phyloP scores from a whole-genome alignment of 2,113 vertebrate species.

The Xiphophorus maculatus region DNA sequence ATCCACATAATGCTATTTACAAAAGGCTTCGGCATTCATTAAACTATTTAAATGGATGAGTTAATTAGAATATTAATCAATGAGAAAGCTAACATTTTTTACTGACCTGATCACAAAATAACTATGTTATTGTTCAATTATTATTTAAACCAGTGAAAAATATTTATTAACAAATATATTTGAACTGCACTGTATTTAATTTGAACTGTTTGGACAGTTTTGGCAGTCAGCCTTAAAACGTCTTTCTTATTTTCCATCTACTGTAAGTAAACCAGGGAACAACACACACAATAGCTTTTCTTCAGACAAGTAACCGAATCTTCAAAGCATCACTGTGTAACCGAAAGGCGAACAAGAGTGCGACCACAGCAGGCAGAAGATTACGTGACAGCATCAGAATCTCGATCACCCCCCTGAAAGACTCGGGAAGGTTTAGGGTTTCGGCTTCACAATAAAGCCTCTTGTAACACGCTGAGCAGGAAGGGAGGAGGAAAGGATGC shows the following conservation, averaged over 20 bases:
- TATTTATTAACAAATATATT: not conserved
- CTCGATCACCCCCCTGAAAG: conserved; percentile 38
- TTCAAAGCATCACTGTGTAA: conserved; percentile 36
- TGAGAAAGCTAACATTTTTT: too few species aligned
- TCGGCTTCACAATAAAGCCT: conserved; percentile 51
- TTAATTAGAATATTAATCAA: not conserved
- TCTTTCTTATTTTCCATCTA: not conserved
- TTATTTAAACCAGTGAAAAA: not conserved
- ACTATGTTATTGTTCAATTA: not conserved
- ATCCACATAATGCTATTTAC: not conserved
- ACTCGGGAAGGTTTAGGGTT: conserved; percentile 43
- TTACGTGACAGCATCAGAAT: conserved; percentile 44
- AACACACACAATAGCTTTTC: conserved; percentile 24
- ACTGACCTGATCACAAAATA: too few species aligned
- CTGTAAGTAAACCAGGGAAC: conserved; percentile 10
- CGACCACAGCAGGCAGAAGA: conserved; percentile 40
- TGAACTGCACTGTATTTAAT: not conserved
- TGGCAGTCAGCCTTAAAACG: not conserved
- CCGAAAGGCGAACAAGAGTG: conserved; percentile 25
- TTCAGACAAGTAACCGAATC: conserved; percentile 44
- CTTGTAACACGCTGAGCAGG: conserved; percentile 21
- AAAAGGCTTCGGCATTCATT: not conserved
- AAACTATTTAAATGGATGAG: not conserved
- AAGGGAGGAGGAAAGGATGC: conserved; percentile 6
- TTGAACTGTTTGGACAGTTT: not conserved